Evolutionary conservation across 2,888 invertebrate species (phyloP).

Genomic region (Celastrina argiolus): DNA sequence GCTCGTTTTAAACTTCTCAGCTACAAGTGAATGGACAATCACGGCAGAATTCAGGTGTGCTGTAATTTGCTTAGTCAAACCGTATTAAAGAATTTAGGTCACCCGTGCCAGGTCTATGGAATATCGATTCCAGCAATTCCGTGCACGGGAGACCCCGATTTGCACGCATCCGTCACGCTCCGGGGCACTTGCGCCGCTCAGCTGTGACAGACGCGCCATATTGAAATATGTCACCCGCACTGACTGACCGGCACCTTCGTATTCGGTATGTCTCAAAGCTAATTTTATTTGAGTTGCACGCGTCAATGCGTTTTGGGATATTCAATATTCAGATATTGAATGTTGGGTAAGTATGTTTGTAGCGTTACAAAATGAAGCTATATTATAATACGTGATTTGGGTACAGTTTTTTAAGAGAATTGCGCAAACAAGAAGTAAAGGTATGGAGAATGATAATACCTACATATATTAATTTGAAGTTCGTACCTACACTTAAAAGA

Average conservation of each 20-base stretch:
- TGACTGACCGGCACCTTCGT: constrained; percentile 56
- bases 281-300: constrained; percentile 59
- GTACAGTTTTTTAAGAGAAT: too few relatives aligned
- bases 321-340: constrained; percentile 44
- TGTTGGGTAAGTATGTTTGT: not conserved
- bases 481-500: too few relatives aligned
- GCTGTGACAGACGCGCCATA: constrained; percentile 59
- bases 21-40: constrained; percentile 40
- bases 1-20: constrained; percentile 34
- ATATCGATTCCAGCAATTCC: constrained; percentile 17
- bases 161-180: constrained; percentile 57
- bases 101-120: not conserved
- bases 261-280: constrained; percentile 58
- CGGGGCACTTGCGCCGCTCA: constrained; percentile 46
- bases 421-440: too few relatives aligned
- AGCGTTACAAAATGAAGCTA: too few relatives aligned
- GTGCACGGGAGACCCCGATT: constrained; percentile 41
- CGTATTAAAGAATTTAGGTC: constrained; percentile 18
- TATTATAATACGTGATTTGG: too few relatives aligned
- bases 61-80: constrained; percentile 3
- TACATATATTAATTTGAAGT: too few relatives aligned
- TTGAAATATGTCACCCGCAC: constrained; percentile 59
- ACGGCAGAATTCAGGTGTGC: not conserved
- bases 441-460: too few relatives aligned
- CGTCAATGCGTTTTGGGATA: constrained; percentile 46